Evolutionary conservation across 1,140 invertebrate species (phyloP).

Genomic region (Zophobas morio): DNA sequence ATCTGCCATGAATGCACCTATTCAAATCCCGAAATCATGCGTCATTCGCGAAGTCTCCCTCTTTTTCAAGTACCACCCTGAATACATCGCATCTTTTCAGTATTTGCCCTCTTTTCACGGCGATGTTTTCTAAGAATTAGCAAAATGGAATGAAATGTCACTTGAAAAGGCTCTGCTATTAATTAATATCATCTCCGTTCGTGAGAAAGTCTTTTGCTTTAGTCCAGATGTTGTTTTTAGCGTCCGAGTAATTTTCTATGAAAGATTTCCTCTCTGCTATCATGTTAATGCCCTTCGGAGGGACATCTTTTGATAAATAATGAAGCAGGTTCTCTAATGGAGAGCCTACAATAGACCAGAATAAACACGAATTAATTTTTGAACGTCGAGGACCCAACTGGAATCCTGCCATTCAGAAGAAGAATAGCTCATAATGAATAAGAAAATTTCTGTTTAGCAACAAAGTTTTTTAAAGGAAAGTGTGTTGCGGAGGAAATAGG

Average conservation of each 20-base stretch:
- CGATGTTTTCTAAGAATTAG: constrained; percentile 41
- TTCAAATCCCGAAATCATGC: background rate
- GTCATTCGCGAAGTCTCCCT: constrained; percentile 23
- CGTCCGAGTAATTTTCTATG: constrained; percentile 30
- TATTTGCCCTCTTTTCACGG: constrained; percentile 24
- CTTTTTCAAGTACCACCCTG: constrained; percentile 6
- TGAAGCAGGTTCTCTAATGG: constrained; percentile 11
- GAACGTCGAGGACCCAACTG: constrained; percentile 7
- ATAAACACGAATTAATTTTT: constrained; percentile 34
- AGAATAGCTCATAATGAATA: constrained; percentile 1
- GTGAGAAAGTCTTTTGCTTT: constrained; percentile 28
- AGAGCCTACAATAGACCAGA: constrained; percentile 1
- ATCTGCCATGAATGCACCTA: too few relatives aligned
- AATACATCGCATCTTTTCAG: constrained; percentile 30
- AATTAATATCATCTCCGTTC: constrained; percentile 30
- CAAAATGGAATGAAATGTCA: constrained; percentile 39
- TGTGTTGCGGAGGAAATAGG: too few relatives aligned
- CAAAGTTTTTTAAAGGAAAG: too few relatives aligned
- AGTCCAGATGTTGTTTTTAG: constrained; percentile 31
- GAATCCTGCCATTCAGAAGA: background rate
- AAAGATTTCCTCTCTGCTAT: constrained; percentile 32
- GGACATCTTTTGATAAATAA: constrained; percentile 35
- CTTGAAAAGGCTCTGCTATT: constrained; percentile 25
- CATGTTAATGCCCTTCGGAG: constrained; percentile 27
- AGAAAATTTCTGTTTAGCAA: background rate